A percentile compares a stretch with the other conserved stretches of the same genome.
These are phyloP conservation scores for Oryzias woworae DNA, from an alignment of 2,113 vertebrate species.

Conservation along the genomic window DNA sequence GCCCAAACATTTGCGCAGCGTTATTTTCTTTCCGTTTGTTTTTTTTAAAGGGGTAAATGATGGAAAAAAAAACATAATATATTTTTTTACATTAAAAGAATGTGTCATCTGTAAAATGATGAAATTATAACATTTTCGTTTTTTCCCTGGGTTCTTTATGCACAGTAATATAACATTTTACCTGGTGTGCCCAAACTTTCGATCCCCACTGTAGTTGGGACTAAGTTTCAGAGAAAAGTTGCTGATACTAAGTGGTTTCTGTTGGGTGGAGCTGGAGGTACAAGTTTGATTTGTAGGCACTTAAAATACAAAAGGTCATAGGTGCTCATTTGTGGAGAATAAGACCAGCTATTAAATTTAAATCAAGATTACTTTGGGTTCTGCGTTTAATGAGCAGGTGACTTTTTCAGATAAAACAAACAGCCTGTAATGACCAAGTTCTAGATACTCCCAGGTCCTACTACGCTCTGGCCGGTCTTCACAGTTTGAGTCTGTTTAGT, in stretches of 20 bases:
- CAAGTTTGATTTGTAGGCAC: background rate
- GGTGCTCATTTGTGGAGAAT: background rate
- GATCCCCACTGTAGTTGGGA: background rate
- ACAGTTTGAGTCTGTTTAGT: slow-evolving; percentile 1
- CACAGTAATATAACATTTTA: too few relatives aligned
- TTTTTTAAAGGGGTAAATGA: too few relatives aligned
- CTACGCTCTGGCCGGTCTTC: background rate
- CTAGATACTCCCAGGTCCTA: background rate
- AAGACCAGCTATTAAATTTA: background rate
- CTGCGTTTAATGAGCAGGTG: background rate
- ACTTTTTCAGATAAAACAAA: background rate
- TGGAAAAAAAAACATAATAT: too few relatives aligned
- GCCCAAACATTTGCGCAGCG: too few relatives aligned
- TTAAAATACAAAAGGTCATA: background rate
- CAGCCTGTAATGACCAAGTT: background rate
- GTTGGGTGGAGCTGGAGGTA: background rate
- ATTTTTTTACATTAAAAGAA: too few relatives aligned
- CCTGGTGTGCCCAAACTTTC: too few relatives aligned
- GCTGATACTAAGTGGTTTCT: background rate
- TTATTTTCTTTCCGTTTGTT: too few relatives aligned
- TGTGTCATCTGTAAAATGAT: too few relatives aligned
- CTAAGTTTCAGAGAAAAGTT: background rate
- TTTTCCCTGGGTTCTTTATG: too few relatives aligned
- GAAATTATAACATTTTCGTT: too few relatives aligned
- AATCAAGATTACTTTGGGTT: background rate